Conservation (phyloP, 2,113 vertebrate genomes). For the Ancistrus triradiatus region DNA sequence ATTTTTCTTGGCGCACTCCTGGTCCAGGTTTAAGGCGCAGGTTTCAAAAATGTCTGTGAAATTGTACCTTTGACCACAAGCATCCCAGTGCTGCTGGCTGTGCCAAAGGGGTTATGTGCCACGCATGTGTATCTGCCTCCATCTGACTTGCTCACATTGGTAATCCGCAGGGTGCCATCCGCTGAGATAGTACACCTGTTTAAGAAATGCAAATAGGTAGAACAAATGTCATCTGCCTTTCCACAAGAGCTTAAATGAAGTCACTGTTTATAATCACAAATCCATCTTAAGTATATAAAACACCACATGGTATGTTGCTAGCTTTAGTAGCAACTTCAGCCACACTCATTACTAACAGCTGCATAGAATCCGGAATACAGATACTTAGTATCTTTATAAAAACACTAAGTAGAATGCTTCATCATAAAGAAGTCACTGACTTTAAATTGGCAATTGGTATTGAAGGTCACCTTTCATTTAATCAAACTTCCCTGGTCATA, state of each 20-base stretch:
- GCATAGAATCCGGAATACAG: too few relatives aligned
- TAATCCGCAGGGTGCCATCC: conserved; percentile 78
- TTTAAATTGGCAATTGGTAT: too few relatives aligned
- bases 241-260: not conserved
- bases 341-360: too few relatives aligned
- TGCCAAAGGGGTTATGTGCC: conserved; percentile 78
- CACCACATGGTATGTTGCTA: too few relatives aligned
- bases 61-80: conserved; percentile 81
- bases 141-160: conserved; percentile 72
- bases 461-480: too few relatives aligned
- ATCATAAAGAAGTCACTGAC: too few relatives aligned
- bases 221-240: conserved; percentile 8
- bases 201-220: conserved; percentile 21
- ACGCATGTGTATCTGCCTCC: conserved; percentile 75
- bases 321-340: too few relatives aligned
- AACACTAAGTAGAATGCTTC: too few relatives aligned
- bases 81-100: conserved; percentile 70
- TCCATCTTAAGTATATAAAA: too few relatives aligned
- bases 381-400: too few relatives aligned
- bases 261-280: not conserved
- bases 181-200: conserved; percentile 62
- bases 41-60: conserved; percentile 39
- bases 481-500: too few relatives aligned
- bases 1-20: conserved; percentile 18
- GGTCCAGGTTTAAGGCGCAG: conserved; percentile 48